Percentiles rank a stretch among this genome's conserved stretches.
These are phyloP conservation scores for Heliconius sara DNA, from an alignment of 2,888 invertebrate species.

Conservation along the genomic window DNA sequence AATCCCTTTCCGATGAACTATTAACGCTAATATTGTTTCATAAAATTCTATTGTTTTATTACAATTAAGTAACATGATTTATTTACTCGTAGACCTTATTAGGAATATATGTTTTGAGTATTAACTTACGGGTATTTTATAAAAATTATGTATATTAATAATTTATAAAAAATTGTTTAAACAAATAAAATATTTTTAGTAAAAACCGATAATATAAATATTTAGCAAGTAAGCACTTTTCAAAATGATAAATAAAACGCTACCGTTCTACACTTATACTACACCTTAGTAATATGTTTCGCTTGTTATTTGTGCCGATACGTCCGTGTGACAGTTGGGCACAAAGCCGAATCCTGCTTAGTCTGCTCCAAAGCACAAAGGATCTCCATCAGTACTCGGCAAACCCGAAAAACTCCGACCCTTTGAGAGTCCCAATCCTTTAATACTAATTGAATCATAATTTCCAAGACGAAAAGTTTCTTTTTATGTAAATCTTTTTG, in stretches of 20 bases:
- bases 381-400: slow-evolving; percentile 68
- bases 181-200: not conserved
- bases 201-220: not conserved
- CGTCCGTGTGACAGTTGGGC: slow-evolving; percentile 66
- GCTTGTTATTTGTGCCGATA: slow-evolving; percentile 69
- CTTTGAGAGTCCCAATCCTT: slow-evolving; percentile 80
- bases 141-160: not conserved
- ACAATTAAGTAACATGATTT: not conserved
- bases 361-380: slow-evolving; percentile 80
- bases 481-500: slow-evolving; percentile 82
- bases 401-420: slow-evolving; percentile 79
- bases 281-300: slow-evolving; percentile 54
- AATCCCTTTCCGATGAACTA: not conserved
- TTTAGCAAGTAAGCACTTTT: too few species aligned
- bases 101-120: not conserved
- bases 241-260: not conserved
- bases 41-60: slow-evolving; percentile 10
- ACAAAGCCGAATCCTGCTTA: slow-evolving; percentile 77
- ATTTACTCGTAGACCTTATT: not conserved
- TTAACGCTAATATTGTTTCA: not conserved
- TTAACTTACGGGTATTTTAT: too few species aligned
- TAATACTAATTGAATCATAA: slow-evolving; percentile 85
- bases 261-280: slow-evolving; percentile 33
- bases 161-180: not conserved
- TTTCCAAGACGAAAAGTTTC: slow-evolving; percentile 80